Evolutionary conservation across 2,113 vertebrate species (phyloP).

Genomic region (Pedionomus torquatus): DNA sequence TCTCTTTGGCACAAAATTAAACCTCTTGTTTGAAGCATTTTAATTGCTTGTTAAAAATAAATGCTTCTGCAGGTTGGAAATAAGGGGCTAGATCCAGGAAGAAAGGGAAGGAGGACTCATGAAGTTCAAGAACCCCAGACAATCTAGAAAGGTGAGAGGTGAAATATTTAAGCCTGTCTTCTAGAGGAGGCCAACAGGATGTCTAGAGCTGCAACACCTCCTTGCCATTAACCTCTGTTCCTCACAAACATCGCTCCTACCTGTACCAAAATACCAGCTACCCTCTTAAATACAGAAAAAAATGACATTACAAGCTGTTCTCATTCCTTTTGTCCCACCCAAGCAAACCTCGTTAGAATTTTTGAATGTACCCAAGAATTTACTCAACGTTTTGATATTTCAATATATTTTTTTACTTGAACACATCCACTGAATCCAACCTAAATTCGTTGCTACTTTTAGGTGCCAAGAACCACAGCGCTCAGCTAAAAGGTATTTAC

Average conservation of each 20-base stretch:
- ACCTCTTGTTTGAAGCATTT: neutral
- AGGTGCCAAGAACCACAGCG: neutral
- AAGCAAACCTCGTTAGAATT: neutral
- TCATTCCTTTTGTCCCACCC: neutral
- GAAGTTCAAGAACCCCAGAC: neutral
- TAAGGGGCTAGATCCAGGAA: neutral
- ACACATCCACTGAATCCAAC: neutral
- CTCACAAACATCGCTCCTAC: neutral
- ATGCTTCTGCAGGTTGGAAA: neutral
- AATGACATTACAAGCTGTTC: fast-evolving
- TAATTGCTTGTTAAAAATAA: neutral
- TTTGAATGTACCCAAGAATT: neutral
- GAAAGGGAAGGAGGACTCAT: neutral
- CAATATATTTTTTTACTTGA: neutral
- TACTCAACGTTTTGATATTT: neutral
- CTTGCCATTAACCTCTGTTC: neutral
- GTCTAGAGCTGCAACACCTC: neutral
- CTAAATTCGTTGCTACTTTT: fast-evolving
- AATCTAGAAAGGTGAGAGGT: neutral
- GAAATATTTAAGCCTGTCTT: neutral
- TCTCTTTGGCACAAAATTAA: neutral
- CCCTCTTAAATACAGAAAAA: neutral
- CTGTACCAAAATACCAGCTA: neutral
- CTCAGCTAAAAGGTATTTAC: neutral
- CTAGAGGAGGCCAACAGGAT: neutral